Base-by-base conservation (phyloP, 1,140 invertebrate species). In the Paralvinella palmiformis region DNA sequence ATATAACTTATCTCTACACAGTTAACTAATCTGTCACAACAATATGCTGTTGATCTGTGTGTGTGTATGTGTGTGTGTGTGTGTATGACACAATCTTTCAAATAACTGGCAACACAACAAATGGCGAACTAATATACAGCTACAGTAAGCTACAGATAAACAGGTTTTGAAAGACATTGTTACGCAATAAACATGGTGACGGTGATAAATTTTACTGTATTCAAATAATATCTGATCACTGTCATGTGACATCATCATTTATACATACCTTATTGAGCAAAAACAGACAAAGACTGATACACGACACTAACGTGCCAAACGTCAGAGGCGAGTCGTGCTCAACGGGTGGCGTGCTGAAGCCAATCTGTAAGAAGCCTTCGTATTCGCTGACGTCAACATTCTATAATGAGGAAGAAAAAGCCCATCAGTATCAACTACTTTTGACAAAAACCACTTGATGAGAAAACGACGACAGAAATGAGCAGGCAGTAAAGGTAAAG, bases 281-380 rank as follows among this genome's bases (percentile, higher is more conserved):
- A 33, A 69, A 61, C 1, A 79, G 63, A 65, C 75, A 78, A 20
- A 73, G 67, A 37, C 72, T 75, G 24, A 78, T 68, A 68, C 75
- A 76, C 2, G 77, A 69, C 20, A 79, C 68, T 17, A 79, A 66
- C 27, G 75, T 77, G 27, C 79, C 79, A 67, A 79, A 79, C 31
- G 73, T 71, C 24, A 69, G 65, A 1, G 68, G 63, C 44, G 66
- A 63, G 48, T 75, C 71, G 52, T 73, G 71, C 52, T 80, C 77
- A 15, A 77, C 53, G 6, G 75, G 73, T 10, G 79, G 79, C 1
- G 71, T 75, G 50, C 71, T 71, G 62, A 80, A 80, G 15, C 69
- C 73, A 17, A 78, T 44, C 10, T 65, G 63, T 5, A 79, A 53
- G 15, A 79, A 64, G 22, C 72, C 68, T 7, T 77, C 70, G 66